These are phyloP conservation scores for Clamator glandarius DNA, from an alignment of 2,797 vertebrate genomes.

Conservation along the genomic window DNA sequence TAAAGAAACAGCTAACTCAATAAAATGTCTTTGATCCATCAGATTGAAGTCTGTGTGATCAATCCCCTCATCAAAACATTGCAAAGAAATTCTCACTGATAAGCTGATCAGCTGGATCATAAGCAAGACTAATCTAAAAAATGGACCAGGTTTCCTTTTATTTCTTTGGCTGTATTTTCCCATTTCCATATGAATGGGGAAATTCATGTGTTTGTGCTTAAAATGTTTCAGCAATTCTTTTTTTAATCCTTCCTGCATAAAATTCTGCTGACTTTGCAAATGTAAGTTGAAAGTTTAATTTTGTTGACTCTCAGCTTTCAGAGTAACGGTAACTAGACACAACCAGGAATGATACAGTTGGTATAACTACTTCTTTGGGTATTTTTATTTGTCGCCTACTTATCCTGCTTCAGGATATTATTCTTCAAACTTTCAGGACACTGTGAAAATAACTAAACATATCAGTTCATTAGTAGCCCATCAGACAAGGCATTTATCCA, in stretches of 20 bases:
- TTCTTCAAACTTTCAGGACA: not conserved
- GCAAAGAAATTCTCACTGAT: not conserved
- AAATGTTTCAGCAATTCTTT: not conserved
- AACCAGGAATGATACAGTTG: not conserved
- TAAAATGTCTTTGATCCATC: too few relatives aligned
- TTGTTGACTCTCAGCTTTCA: not conserved
- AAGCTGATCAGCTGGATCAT: not conserved
- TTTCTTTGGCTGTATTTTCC: not conserved
- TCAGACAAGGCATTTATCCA: not conserved
- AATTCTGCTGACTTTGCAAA: not conserved
- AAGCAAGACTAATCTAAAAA: not conserved
- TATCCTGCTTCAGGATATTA: not conserved
- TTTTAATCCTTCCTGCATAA: not conserved
- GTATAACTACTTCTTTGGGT: not conserved
- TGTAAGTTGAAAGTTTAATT: not conserved
- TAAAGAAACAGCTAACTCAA: too few relatives aligned
- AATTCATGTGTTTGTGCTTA: not conserved
- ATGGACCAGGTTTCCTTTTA: not conserved
- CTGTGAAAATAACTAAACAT: not conserved
- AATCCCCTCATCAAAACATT: too few relatives aligned
- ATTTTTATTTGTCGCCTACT: not conserved
- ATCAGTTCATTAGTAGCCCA: not conserved
- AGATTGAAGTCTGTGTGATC: too few relatives aligned
- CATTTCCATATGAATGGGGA: conserved; percentile 11
- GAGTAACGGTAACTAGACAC: not conserved